These are phyloP conservation scores for Willowsia nigromaculata DNA, from an alignment of 2,888 invertebrate genomes.

Conservation along the genomic window DNA sequence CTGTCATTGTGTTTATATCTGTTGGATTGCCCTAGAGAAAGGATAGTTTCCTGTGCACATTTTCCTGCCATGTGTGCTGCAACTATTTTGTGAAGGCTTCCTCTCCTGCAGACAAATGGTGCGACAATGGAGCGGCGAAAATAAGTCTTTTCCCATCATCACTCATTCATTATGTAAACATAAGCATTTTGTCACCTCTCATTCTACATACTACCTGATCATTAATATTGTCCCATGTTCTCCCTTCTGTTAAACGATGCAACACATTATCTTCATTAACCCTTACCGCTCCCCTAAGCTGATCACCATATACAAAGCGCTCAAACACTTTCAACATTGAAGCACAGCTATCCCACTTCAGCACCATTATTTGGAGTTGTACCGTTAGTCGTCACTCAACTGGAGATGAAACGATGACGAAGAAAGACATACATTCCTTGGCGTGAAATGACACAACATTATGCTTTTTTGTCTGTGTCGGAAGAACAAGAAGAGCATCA, in stretches of 20 bases:
- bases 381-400: neutral
- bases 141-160: slow-evolving; percentile 6
- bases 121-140: neutral
- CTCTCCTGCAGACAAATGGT: neutral
- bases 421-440: neutral
- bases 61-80: neutral
- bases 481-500: neutral
- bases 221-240: neutral
- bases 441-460: slow-evolving; percentile 5
- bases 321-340: neutral
- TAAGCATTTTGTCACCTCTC: slow-evolving; percentile 9
- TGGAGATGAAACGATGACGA: neutral
- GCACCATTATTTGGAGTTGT: neutral
- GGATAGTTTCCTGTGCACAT: neutral
- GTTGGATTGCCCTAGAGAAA: slow-evolving; percentile 47
- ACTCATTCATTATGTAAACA: slow-evolving; percentile 49
- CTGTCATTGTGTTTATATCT: slow-evolving; percentile 52
- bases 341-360: neutral
- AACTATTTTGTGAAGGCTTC: neutral
- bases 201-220: slow-evolving; percentile 13
- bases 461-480: neutral
- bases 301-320: neutral
- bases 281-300: neutral
- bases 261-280: neutral
- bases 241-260: neutral